phyloP scores from a whole-genome alignment of 1,140 invertebrate species.

The Drosophila gunungcola region DNA sequence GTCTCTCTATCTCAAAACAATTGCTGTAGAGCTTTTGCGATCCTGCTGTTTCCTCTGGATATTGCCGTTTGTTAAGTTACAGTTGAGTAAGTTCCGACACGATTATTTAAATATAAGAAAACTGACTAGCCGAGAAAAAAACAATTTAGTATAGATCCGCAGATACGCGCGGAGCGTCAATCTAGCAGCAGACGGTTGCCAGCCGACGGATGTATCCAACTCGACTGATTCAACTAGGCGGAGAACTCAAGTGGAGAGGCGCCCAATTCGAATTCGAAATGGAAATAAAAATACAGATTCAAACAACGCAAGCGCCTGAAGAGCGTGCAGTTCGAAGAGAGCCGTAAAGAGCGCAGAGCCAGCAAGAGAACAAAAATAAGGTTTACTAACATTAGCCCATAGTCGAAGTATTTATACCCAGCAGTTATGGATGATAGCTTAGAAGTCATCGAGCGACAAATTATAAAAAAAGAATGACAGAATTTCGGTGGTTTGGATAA shows the following conservation, averaged over 20 bases:
- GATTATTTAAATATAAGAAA: conserved; percentile 23
- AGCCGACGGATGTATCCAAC: conserved; percentile 67
- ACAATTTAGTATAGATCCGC: conserved; percentile 22
- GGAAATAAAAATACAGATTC: background rate
- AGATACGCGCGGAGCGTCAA: conserved; percentile 50
- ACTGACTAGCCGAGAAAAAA: conserved; percentile 18
- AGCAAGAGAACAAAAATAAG: background rate
- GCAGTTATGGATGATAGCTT: background rate
- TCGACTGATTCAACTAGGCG: conserved; percentile 60
- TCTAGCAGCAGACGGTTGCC: conserved; percentile 47
- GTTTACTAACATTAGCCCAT: background rate
- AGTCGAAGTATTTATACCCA: background rate
- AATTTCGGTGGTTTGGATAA: too few species aligned
- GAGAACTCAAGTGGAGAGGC: conserved; percentile 34
- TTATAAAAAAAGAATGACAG: too few species aligned
- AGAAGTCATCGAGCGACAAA: too few species aligned
- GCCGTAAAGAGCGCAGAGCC: background rate
- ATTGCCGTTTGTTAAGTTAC: conserved; percentile 20
- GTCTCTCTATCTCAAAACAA: conserved; percentile 6
- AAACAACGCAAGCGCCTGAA: conserved; percentile 7
- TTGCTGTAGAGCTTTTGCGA: conserved; percentile 1
- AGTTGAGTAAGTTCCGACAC: conserved; percentile 1
- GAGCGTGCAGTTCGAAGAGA: conserved; percentile 2
- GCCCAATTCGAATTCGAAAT: background rate
- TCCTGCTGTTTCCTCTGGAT: conserved; percentile 23